These are phyloP conservation scores for Buathra laborator DNA, from an alignment of 2,888 invertebrate genomes.

Conservation along the genomic window DNA sequence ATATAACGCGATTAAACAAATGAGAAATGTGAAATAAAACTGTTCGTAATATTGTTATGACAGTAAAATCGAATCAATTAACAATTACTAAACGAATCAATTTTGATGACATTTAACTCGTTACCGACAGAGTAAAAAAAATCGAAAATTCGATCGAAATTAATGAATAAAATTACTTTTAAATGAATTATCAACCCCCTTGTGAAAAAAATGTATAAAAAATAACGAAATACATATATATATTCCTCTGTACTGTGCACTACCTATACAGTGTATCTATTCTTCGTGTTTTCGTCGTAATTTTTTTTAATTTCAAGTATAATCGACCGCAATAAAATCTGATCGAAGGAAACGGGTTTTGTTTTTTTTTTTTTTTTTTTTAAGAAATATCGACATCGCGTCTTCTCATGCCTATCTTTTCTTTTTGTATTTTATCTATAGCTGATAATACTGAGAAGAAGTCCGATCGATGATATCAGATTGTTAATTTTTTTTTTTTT, in stretches of 20 bases:
- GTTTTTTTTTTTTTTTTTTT: too few species aligned
- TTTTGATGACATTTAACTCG: not conserved
- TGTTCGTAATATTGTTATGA: constrained; percentile 2
- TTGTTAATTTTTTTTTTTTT: not conserved
- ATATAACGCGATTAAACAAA: constrained; percentile 25
- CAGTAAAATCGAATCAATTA: constrained; percentile 6
- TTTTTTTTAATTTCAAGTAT: not conserved
- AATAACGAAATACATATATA: not conserved
- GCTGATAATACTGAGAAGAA: not conserved
- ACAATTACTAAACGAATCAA: not conserved
- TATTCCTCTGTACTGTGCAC: not conserved
- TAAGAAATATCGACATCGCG: not conserved
- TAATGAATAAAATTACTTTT: not conserved
- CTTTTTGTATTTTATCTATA: not conserved
- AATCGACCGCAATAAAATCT: not conserved
- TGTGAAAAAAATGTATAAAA: not conserved
- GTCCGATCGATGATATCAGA: not conserved
- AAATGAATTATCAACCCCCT: not conserved
- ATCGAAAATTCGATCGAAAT: not conserved
- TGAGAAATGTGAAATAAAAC: constrained; percentile 5
- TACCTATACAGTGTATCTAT: not conserved
- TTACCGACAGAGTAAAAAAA: not conserved
- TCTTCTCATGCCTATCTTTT: not conserved
- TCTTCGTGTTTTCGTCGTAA: not conserved
- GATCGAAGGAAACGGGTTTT: too few species aligned